These are phyloP conservation scores for Pardalotus punctatus DNA, from an alignment of 2,113 vertebrate species.

Conservation along the genomic window DNA sequence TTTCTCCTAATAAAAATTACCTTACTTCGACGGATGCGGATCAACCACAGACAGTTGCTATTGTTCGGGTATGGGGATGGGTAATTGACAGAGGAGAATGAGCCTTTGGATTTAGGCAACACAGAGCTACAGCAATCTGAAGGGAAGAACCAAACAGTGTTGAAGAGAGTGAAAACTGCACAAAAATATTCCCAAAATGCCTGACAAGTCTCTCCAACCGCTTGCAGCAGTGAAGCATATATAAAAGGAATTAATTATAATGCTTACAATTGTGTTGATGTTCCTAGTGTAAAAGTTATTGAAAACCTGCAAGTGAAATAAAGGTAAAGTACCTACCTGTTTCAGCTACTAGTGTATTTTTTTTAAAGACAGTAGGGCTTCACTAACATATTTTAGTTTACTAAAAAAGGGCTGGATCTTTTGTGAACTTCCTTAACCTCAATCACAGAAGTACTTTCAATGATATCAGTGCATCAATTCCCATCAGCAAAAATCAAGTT, in stretches of 20 bases:
- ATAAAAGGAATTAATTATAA: neutral
- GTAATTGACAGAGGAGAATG: conserved; percentile 41
- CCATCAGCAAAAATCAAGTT: neutral
- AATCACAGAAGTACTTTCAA: neutral
- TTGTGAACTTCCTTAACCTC: neutral
- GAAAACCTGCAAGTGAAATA: neutral
- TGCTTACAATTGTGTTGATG: neutral
- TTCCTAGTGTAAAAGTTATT: neutral
- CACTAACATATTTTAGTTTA: neutral
- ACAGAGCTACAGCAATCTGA: conserved; percentile 63
- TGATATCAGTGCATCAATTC: neutral
- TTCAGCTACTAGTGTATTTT: neutral
- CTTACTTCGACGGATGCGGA: conserved; percentile 41
- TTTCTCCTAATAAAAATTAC: conserved; percentile 33
- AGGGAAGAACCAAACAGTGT: neutral
- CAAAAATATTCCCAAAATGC: neutral
- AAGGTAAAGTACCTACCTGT: neutral
- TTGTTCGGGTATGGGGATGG: conserved; percentile 49
- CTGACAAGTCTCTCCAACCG: neutral
- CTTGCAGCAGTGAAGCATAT: neutral
- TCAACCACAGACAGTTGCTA: conserved; percentile 61
- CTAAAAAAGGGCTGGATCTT: neutral
- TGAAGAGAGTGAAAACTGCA: neutral
- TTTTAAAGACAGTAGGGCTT: neutral
- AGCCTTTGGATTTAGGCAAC: conserved; percentile 38